Percentiles rank a stretch among this genome's conserved stretches.
These are phyloP conservation scores for Mionectes olivaceus DNA, from an alignment of 2,797 vertebrate species.

Conservation along the genomic window DNA sequence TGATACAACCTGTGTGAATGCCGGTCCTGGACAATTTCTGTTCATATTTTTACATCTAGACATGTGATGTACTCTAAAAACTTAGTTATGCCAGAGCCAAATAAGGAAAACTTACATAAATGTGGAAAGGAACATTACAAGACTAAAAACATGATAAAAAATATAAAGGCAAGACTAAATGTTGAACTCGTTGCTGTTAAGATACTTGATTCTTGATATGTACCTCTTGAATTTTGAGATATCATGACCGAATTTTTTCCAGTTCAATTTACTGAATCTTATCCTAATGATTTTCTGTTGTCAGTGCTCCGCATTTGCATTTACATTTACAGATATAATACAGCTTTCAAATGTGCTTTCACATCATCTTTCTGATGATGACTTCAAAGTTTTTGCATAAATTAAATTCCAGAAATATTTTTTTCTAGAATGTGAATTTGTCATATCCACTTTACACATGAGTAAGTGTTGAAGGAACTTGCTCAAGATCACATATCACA, in stretches of 20 bases:
- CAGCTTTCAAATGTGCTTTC: background rate
- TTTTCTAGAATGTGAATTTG: background rate
- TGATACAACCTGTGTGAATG: background rate
- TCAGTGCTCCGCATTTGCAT: background rate
- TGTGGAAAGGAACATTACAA: background rate
- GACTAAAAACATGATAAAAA: background rate
- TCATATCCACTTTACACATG: background rate
- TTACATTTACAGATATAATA: background rate
- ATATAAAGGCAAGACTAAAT: background rate
- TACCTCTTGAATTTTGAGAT: background rate
- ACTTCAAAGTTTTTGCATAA: background rate
- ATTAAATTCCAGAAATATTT: background rate
- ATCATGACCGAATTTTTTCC: background rate
- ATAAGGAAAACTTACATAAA: background rate
- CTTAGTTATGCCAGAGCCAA: background rate
- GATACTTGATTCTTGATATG: background rate
- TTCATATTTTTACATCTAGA: background rate
- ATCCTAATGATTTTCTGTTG: background rate
- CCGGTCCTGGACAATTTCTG: background rate
- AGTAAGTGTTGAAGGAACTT: background rate
- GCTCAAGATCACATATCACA: background rate
- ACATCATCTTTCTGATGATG: background rate
- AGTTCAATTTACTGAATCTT: background rate
- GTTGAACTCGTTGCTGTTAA: background rate
- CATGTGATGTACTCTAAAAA: fast-evolving